phyloP scores from a whole-genome alignment of 2,888 invertebrate species.

The Drosophila rubida region DNA sequence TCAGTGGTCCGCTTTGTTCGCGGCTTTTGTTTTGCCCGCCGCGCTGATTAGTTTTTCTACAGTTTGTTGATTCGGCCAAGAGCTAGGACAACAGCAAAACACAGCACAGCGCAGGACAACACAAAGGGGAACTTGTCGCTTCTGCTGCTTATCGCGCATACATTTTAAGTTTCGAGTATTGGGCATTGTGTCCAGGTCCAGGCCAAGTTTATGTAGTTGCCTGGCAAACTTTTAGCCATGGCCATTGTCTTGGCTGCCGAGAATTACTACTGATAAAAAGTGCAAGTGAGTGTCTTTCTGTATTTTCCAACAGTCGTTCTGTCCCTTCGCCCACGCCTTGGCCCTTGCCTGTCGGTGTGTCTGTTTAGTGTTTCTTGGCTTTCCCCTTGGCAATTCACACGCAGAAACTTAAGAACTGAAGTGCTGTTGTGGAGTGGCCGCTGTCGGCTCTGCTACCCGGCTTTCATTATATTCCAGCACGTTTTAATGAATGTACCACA shows the following conservation, averaged over 20 bases:
- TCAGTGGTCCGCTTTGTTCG: slow-evolving; percentile 44
- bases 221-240: slow-evolving; percentile 38
- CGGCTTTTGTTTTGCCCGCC: slow-evolving; percentile 55
- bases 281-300: slow-evolving; percentile 43
- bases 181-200: slow-evolving; percentile 50
- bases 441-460: slow-evolving; percentile 25
- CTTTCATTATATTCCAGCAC: slow-evolving; percentile 51
- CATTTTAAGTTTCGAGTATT: slow-evolving; percentile 73
- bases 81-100: slow-evolving; percentile 22
- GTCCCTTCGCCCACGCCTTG: not conserved
- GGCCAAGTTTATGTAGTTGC: slow-evolving; percentile 55
- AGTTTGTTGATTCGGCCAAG: slow-evolving; percentile 61
- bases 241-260: slow-evolving; percentile 57
- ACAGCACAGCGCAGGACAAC: too few relatives aligned
- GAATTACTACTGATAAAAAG: slow-evolving; percentile 66
- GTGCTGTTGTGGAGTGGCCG: slow-evolving; percentile 18
- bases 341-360: not conserved
- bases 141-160: slow-evolving; percentile 61
- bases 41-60: slow-evolving; percentile 69
- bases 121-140: slow-evolving; percentile 38
- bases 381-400: slow-evolving; percentile 24
- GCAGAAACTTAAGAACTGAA: slow-evolving; percentile 23
- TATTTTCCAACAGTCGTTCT: not conserved
- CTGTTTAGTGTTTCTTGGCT: slow-evolving; percentile 15
- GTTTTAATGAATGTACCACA: slow-evolving; percentile 73